Base-by-base conservation (phyloP, 35 echinoderm and acorn worm species). In the Heliocidaris erythrogramma region DNA sequence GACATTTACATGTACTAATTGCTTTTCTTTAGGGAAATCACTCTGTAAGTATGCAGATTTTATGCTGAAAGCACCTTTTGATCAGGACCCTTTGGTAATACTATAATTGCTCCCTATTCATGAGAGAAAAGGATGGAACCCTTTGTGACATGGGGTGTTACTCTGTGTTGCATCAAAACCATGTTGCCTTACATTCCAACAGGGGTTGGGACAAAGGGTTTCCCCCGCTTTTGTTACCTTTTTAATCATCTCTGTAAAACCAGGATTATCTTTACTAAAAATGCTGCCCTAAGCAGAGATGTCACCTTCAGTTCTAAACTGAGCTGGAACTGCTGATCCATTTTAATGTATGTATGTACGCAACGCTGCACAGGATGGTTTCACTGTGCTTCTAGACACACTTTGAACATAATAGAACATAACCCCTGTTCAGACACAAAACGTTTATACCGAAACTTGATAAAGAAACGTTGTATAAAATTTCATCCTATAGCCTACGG, bases 1-100 rank as follows among this genome's bases (percentile, higher is more conserved):
- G 65, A 78, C 65, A 78, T 78, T 56, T 78, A 78, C 65, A 78
- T 78, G 2, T 78, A 78, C 65, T 78, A 78, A 78, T 78, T 78
- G 18, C 65, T 78, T 78, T 78, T 78, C 65, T 78, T 78, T 78
- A n/a, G 21, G 21, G 65, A 18, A 78, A 78, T 78, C 65, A 78
- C 65, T 78, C 18, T 7, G 65, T 78, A 24, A 78, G 65, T 21
- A 78, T 78, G 27, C 65, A 78, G 61, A 69, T 78, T 78, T 78
- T 2, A n/a, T 27, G 4, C 18, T 18, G 18, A 78, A n/a, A 42
- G 35, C 27, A 21, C 17, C 65, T 78, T 21, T 78, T 27, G 65
- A 78, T 27, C 24, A n/a, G 27, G 17, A n/a, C 27, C 17, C 65
- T 78, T 21, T 78, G n/a, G 65, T 78, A 78, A 78, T 78, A 24